Evolutionary conservation across 64 coral and sea anemone species (phyloP).

Genomic region (Hydrozoanthus tunicans): DNA sequence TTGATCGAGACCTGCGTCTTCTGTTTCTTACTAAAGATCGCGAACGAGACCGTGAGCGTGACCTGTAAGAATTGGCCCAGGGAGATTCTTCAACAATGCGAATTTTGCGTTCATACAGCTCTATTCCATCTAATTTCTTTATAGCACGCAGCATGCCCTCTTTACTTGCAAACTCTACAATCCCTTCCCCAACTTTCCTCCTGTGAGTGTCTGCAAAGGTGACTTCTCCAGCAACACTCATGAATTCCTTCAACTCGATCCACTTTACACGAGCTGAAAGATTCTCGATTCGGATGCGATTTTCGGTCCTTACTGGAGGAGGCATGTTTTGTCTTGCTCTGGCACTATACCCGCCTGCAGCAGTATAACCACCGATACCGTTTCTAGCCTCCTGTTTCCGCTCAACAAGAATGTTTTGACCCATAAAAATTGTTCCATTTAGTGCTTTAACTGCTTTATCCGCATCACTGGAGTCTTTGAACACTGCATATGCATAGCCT

Average conservation of each 20-base stretch:
- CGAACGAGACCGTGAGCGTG: conserved; percentile 30
- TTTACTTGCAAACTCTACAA: conserved; percentile 89
- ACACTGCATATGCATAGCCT: conserved; percentile 92
- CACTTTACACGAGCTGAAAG: conserved; percentile 93
- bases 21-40: background rate
- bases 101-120: conserved; percentile 90
- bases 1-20: conserved; percentile 62
- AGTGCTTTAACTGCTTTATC: conserved; percentile 86
- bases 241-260: conserved; percentile 96
- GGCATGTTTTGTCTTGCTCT: conserved; percentile 78
- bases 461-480: conserved; percentile 85
- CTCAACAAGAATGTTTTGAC: conserved; percentile 92
- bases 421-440: conserved; percentile 81
- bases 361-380: conserved; percentile 90
- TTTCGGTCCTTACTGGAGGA: conserved; percentile 74
- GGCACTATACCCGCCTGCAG: conserved; percentile 76
- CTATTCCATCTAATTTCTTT: conserved; percentile 67
- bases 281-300: conserved; percentile 89
- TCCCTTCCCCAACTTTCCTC: conserved; percentile 90
- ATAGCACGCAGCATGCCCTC: conserved; percentile 87
- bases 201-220: conserved; percentile 99
- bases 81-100: conserved; percentile 83
- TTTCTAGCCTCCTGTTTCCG: conserved; percentile 76
- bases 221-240: conserved; percentile 94
- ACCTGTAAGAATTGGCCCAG: conserved; percentile 49